Conservation (phyloP, 2,113 vertebrate species). For the Corydoras sp. region DNA sequence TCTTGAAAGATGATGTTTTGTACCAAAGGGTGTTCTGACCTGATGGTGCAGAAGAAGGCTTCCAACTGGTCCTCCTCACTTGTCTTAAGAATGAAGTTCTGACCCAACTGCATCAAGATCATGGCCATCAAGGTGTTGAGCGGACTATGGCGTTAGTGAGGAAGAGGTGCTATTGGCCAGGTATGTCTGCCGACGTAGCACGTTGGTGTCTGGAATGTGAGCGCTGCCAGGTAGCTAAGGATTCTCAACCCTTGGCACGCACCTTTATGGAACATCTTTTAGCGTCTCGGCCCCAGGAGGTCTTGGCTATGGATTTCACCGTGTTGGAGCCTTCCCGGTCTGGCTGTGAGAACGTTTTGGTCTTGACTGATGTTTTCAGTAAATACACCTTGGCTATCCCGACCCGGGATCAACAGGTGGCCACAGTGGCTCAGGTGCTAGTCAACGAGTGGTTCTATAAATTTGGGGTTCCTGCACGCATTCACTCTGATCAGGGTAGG, state of each 20-base stretch:
- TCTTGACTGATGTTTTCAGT: constrained; percentile 9
- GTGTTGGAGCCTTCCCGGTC: neutral
- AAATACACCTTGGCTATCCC: neutral
- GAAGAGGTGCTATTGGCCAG: neutral
- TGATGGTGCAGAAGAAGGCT: neutral
- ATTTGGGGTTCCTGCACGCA: neutral
- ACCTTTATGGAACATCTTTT: constrained; percentile 4
- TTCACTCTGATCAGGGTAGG: neutral
- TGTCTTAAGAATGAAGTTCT: neutral
- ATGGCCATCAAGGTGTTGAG: constrained; percentile 5
- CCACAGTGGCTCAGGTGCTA: neutral
- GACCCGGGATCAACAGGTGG: neutral
- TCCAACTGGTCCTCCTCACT: neutral
- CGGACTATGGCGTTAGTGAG: neutral
- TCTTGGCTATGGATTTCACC: constrained; percentile 16
- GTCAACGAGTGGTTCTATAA: neutral
- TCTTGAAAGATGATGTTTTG: neutral
- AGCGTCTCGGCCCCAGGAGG: neutral
- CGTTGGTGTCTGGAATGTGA: constrained; percentile 3
- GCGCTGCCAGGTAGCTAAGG: constrained; percentile 1
- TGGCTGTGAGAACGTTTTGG: constrained; percentile 10
- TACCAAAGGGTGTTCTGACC: neutral
- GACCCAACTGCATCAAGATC: neutral
- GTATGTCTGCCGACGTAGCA: constrained; percentile 9
- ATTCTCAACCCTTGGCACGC: neutral